These are phyloP conservation scores for Zelostemma sp. DNA, from an alignment of 1,140 invertebrate genomes.

Conservation along the genomic window DNA sequence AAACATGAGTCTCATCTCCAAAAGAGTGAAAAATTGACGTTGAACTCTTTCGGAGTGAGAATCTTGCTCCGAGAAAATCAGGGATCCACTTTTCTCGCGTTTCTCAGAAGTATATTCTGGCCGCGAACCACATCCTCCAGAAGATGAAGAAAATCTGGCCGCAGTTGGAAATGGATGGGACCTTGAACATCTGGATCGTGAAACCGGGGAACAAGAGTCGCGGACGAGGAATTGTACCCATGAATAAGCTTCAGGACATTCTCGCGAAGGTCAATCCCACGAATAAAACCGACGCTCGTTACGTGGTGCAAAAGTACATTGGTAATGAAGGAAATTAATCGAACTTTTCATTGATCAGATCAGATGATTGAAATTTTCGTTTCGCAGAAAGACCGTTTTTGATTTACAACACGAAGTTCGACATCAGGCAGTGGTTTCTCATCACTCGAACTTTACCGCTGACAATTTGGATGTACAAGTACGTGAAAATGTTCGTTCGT, in stretches of 20 bases:
- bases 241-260: constrained; percentile 90
- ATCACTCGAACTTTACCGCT: constrained; percentile 91
- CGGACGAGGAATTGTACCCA: constrained; percentile 89
- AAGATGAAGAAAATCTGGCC: constrained; percentile 78
- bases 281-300: constrained; percentile 79
- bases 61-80: too few species aligned
- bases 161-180: constrained; percentile 85
- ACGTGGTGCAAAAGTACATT: constrained; percentile 96
- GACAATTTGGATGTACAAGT: constrained; percentile 94
- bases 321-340: constrained; percentile 71
- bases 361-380: constrained; percentile 25
- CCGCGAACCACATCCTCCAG: constrained; percentile 69
- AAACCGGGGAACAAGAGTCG: constrained; percentile 95
- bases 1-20: too few species aligned
- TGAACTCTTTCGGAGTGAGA: too few species aligned
- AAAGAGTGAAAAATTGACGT: too few species aligned
- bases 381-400: constrained; percentile 84
- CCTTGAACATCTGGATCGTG: constrained; percentile 93
- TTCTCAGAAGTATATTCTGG: constrained; percentile 66
- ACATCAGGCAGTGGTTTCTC: constrained; percentile 94
- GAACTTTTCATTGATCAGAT: constrained; percentile 8
- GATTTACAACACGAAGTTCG: constrained; percentile 93
- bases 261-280: constrained; percentile 77
- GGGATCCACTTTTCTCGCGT: too few species aligned
- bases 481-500: too few species aligned